Base-by-base conservation (phyloP, 1,140 invertebrate species). In the Berghia stephanieae region DNA sequence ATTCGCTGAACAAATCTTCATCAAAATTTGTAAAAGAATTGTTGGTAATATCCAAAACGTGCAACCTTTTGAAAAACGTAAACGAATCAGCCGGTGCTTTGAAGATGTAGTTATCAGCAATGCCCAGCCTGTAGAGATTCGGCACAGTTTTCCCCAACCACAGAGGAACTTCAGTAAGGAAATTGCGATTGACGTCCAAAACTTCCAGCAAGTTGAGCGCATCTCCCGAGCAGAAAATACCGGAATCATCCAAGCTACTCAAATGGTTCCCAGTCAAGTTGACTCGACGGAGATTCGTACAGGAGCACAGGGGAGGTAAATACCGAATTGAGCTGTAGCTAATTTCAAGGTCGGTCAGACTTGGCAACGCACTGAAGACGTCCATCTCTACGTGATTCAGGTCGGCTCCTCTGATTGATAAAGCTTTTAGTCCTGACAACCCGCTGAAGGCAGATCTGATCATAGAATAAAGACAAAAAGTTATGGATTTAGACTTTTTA, bases 101-200 rank as follows among this genome's bases (percentile, higher is more conserved):
- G 1, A 24, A 27, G 36, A 83, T 75, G 34, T 46, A 31, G 74
- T 83, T 83, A 63, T 77, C 77, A n/a, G 73, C 75, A 66, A 63
- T 4, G 16, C 55, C 77, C 31, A 83, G 71, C 18, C 67, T 40
- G 31, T 76, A 24, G 6, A 83, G 76, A 34, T 77, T 73, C n/a
- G 80, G 78, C 46, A 83, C 57, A 16, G 46, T 74, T 5, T 38
- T 3, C 0, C 43, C 63, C 34, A 81, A 49, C 75, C 78, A 77
- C 1, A 36, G 16, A 0, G 82, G 80, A 0, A 81, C 46, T 6
- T 24, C 31, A 31, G 72, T 49, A 27, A 83, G 43, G 27, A 42
- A 34, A 68, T 83, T 83, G 57, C 70, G 38, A 55, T 72, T 80
- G 10, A 83, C 27, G 70, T 83, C 82, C 2, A 83, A 34, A 13